phyloP scores from a whole-genome alignment of 30 jellyfish, hydroid and myxozoan species.

The Clytia hemisphaerica region DNA sequence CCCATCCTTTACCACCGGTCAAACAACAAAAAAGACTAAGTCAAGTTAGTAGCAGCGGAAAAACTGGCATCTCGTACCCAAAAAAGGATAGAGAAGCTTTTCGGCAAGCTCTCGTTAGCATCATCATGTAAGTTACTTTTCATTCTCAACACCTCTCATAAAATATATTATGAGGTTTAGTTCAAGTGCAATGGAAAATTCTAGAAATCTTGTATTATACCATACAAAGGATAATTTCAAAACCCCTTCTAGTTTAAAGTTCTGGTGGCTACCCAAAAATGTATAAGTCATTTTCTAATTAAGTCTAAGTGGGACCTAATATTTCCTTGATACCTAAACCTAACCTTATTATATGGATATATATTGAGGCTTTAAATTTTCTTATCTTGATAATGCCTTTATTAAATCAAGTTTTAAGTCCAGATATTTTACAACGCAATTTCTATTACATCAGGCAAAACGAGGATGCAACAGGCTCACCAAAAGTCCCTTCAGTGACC shows the following conservation, averaged over 20 bases:
- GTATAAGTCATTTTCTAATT: too few species aligned
- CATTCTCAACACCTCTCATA: background rate
- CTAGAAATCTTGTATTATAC: background rate
- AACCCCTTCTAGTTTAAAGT: too few species aligned
- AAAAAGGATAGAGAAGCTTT: slow-evolving; percentile 76
- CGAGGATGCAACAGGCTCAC: slow-evolving; percentile 77
- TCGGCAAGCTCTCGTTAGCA: slow-evolving; percentile 83
- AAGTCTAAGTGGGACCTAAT: too few species aligned
- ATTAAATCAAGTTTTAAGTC: background rate
- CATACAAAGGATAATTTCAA: background rate
- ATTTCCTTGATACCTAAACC: too few species aligned
- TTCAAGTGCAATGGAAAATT: background rate
- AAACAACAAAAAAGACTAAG: background rate
- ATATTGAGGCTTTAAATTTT: background rate
- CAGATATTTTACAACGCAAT: background rate
- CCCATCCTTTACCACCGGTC: background rate
- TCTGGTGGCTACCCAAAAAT: too few species aligned
- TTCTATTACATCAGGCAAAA: slow-evolving; percentile 66
- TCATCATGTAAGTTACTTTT: slow-evolving; percentile 64
- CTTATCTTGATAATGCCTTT: background rate
- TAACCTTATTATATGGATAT: too few species aligned
- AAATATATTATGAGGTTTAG: background rate
- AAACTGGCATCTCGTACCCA: slow-evolving; percentile 31
- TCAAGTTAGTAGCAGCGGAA: background rate
- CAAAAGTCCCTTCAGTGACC: slow-evolving; percentile 64